phyloP scores from a whole-genome alignment of 2,888 invertebrate species.

The Cheilosia scutellata region DNA sequence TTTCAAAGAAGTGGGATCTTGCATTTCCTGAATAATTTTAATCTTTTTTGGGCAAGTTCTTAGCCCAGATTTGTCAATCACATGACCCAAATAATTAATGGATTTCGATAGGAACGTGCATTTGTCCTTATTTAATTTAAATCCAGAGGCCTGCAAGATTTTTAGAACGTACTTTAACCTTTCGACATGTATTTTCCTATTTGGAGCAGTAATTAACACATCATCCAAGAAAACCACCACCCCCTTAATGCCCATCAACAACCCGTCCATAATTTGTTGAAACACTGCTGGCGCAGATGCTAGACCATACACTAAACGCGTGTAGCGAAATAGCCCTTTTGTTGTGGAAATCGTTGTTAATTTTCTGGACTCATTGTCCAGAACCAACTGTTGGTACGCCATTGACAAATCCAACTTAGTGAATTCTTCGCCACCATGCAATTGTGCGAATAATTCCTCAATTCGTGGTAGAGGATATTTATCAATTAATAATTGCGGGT shows the following conservation, averaged over 20 bases:
- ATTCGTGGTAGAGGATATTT: conserved; percentile 77
- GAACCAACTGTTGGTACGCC: conserved; percentile 80
- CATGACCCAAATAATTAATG: conserved; percentile 73
- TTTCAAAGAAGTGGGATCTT: neutral
- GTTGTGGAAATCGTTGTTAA: conserved; percentile 77
- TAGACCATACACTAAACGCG: conserved; percentile 78
- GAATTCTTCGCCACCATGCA: conserved; percentile 49
- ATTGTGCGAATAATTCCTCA: conserved; percentile 76
- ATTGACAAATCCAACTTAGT: conserved; percentile 78
- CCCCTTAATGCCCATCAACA: conserved; percentile 76
- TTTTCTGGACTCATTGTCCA: conserved; percentile 77
- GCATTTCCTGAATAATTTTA: conserved; percentile 56
- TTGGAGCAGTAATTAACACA: conserved; percentile 78
- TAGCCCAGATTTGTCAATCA: conserved; percentile 78
- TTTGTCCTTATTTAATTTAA: conserved; percentile 77
- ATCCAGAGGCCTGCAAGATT: conserved; percentile 76
- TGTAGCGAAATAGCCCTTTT: conserved; percentile 58
- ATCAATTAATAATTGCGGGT: conserved; percentile 74
- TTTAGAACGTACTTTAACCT: conserved; percentile 75
- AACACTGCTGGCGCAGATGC: conserved; percentile 80
- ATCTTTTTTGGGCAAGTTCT: conserved; percentile 78
- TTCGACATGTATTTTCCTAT: conserved; percentile 24
- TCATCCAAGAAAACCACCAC: conserved; percentile 79
- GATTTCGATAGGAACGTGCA: conserved; percentile 77
- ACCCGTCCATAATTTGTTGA: conserved; percentile 78